Percentiles rank a stretch among this genome's conserved stretches.
Evolutionary conservation across 2,797 vertebrate genomes (phyloP).

Genomic region (Neosilurus hyrtlii): DNA sequence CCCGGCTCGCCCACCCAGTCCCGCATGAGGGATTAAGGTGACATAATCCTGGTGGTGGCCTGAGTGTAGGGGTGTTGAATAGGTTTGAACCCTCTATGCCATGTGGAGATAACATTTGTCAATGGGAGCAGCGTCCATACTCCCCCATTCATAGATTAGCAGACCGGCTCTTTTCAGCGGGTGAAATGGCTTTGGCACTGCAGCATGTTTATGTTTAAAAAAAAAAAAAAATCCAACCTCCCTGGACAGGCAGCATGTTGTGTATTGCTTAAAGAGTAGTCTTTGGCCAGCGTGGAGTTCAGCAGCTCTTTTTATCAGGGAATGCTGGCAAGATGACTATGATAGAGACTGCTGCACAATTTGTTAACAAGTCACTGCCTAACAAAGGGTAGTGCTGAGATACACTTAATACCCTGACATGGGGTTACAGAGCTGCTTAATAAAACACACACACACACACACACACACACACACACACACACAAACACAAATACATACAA

Average conservation of each 20-base stretch:
- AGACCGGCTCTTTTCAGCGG: constrained; percentile 78
- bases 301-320: constrained; percentile 63
- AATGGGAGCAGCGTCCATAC: constrained; percentile 70
- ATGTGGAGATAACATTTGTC: constrained; percentile 82
- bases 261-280: constrained; percentile 69
- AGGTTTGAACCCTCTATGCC: constrained; percentile 80
- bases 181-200: constrained; percentile 79
- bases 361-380: constrained; percentile 26
- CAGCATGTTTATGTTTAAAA: constrained; percentile 76
- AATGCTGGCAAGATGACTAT: constrained; percentile 30
- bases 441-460: constrained; percentile 32
- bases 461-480: constrained; percentile 7
- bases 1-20: constrained; percentile 76
- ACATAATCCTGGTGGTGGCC: constrained; percentile 81
- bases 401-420: constrained; percentile 49
- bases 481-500: neutral
- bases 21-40: constrained; percentile 81
- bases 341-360: constrained; percentile 21
- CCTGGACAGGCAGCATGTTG: constrained; percentile 71
- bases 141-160: constrained; percentile 82
- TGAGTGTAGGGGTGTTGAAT: constrained; percentile 76
- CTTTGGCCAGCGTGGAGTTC: constrained; percentile 56
- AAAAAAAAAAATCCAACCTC: constrained; percentile 62
- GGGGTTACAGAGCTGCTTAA: constrained; percentile 39
- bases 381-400: constrained; percentile 43